Percentiles rank a stretch among this genome's conserved stretches.
These are phyloP conservation scores for Spheniscus humboldti DNA, from an alignment of 2,797 vertebrate genomes.

Conservation along the genomic window DNA sequence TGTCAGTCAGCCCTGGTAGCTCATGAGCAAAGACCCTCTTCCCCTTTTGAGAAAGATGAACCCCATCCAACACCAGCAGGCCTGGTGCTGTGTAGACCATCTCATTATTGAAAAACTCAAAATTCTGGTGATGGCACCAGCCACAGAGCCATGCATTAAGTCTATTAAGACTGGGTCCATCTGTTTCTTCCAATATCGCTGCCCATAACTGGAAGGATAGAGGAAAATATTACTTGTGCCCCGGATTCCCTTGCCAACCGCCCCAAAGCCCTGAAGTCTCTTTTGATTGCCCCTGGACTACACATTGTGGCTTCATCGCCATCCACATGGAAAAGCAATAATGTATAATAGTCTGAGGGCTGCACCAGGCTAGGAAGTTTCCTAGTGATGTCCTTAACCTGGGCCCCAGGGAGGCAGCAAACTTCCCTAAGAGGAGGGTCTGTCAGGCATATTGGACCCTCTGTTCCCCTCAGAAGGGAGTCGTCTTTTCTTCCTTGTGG, in stretches of 20 bases:
- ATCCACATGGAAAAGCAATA: background rate
- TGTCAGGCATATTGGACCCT: background rate
- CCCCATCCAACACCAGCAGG: background rate
- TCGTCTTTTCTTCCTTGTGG: background rate
- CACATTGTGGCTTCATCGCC: background rate
- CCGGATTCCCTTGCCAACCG: no score
- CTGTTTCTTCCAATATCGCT: background rate
- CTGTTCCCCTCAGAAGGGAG: background rate
- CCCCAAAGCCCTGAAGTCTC: no score
- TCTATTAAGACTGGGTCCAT: background rate
- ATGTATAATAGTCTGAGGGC: background rate
- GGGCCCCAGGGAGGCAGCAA: background rate
- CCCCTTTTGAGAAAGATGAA: background rate
- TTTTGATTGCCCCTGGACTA: background rate
- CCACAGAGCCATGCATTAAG: background rate
- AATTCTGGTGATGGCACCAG: background rate
- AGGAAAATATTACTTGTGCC: no score
- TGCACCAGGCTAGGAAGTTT: background rate
- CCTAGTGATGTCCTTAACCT: background rate
- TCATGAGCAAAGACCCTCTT: background rate
- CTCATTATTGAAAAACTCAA: background rate
- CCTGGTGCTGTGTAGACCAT: background rate
- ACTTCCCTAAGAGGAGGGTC: background rate
- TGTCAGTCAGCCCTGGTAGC: no score
- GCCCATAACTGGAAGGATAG: background rate